Base-by-base conservation (phyloP, 2,888 invertebrate species). In the Rhynchonema sp. region DNA sequence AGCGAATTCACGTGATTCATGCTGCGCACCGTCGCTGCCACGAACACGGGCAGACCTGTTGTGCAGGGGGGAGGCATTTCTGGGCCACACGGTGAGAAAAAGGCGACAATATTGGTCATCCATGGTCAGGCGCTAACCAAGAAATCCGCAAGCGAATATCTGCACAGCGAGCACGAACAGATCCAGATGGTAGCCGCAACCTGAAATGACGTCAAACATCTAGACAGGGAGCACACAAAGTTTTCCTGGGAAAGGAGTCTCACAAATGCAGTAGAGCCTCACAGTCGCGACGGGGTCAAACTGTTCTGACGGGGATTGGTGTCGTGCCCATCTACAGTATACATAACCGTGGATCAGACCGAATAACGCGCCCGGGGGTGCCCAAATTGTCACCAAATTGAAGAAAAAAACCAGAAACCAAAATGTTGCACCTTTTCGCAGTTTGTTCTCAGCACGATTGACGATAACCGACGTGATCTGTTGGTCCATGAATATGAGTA, bases 401-500 rank as follows among this genome's bases (percentile, higher is more conserved):
- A n/a, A n/a, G n/a, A n/a, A n/a, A n/a, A n/a, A n/a, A n/a, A n/a
- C n/a, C n/a, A n/a, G n/a, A n/a, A n/a, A n/a, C n/a, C n/a, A n/a
- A n/a, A n/a, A n/a, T n/a, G n/a, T n/a, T n/a, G n/a, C n/a, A n/a
- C 91, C 90, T 80, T 82, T 74, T 49, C 87, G 88, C 62, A 94
- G 78, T 75, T 92, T 92, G 72, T 92, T 89, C 75, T 94, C 94
- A 75, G 90, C 91, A 52, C 94, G 81, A 75, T 96, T 94, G 38
- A 94, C 85, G 71, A 94, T 94, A 29, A 94, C 92, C 57, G 27
- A 27, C 1, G 75, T 92, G 64, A 96, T 94, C 78, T 94, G 94
- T 73, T 94, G 94, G 79, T 94, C 94, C 91, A 96, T 92, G 74
- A 94, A 94, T 71, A 96, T 89, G n/a, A 94, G 78, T 70, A 96